Conservation (phyloP, 2,113 vertebrate genomes). For the Danio rerio region DNA sequence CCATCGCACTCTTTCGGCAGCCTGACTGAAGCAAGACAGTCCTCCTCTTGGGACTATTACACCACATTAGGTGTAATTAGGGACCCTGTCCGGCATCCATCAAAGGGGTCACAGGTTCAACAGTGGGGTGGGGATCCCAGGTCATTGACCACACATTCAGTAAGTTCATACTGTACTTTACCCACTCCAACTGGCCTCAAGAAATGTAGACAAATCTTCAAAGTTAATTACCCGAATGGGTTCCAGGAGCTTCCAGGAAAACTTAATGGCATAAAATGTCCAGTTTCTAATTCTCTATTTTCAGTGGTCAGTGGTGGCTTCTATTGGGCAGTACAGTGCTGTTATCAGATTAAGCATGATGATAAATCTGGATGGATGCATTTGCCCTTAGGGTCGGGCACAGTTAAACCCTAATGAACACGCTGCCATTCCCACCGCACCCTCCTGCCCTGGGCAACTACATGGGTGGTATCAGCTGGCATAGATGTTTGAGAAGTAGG, state of each 20-base stretch:
- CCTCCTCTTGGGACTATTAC: slow-evolving; percentile 60
- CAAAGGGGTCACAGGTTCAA: slow-evolving; percentile 49
- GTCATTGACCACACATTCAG: slow-evolving; percentile 10
- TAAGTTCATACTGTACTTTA: not conserved
- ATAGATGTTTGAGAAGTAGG: slow-evolving; percentile 48
- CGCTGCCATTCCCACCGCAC: slow-evolving; percentile 42
- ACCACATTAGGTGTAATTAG: slow-evolving; percentile 65
- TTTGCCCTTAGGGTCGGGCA: slow-evolving; percentile 23
- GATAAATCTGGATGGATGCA: slow-evolving; percentile 41
- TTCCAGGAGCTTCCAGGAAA: slow-evolving; percentile 9
- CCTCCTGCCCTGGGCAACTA: slow-evolving; percentile 45
- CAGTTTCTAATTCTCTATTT: slow-evolving; percentile 18
- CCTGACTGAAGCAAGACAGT: slow-evolving; percentile 40
- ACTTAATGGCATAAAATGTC: not conserved
- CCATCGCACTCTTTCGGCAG: slow-evolving; percentile 25
- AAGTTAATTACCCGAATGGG: slow-evolving; percentile 1
- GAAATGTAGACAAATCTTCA: not conserved
- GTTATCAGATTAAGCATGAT: slow-evolving; percentile 25
- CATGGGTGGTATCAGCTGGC: slow-evolving; percentile 67
- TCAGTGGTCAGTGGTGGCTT: not conserved
- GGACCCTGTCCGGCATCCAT: slow-evolving; percentile 46
- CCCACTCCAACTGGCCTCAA: not conserved
- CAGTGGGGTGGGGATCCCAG: slow-evolving; percentile 24
- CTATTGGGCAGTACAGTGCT: slow-evolving; percentile 42
- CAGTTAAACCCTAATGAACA: slow-evolving; percentile 38